Evolutionary conservation across 1,140 invertebrate genomes (phyloP).

Genomic region (Acromyrmex charruanus): DNA sequence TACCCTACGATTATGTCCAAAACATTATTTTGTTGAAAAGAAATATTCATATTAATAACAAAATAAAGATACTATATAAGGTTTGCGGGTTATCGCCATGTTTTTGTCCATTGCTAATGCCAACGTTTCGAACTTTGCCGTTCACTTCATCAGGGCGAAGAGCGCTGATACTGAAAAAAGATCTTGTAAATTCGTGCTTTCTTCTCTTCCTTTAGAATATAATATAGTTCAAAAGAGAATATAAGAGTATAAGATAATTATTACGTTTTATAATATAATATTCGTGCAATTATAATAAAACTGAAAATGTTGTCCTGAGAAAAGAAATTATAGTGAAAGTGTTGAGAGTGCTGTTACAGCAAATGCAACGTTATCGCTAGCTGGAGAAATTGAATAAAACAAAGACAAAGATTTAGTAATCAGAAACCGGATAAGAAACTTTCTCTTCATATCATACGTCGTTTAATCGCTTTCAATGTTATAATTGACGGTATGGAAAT

Average conservation of each 20-base stretch:
- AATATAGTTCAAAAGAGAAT: too few relatives aligned
- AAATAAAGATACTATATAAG: too few relatives aligned
- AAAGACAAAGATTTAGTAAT: conserved; percentile 7
- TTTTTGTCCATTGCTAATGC: too few relatives aligned
- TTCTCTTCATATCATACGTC: conserved; percentile 14
- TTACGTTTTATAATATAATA: too few relatives aligned
- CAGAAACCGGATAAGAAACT: conserved; percentile 13
- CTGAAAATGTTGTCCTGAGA: neutral
- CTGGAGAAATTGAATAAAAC: conserved; percentile 26
- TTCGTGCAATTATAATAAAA: too few relatives aligned
- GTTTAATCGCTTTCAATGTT: conserved; percentile 16
- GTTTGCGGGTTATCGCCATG: too few relatives aligned
- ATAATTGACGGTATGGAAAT: neutral
- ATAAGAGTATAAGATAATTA: too few relatives aligned
- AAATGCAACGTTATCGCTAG: neutral
- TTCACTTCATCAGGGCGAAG: too few relatives aligned
- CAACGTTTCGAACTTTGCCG: too few relatives aligned
- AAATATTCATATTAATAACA: neutral
- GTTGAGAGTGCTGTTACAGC: neutral
- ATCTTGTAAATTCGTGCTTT: too few relatives aligned
- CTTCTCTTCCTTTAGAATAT: too few relatives aligned
- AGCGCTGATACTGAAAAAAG: too few relatives aligned
- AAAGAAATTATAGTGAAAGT: conserved; percentile 15
- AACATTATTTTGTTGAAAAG: neutral
- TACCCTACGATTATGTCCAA: neutral